phyloP scores from a whole-genome alignment of 2,113 vertebrate genomes.

The Limnothrissa miodon region DNA sequence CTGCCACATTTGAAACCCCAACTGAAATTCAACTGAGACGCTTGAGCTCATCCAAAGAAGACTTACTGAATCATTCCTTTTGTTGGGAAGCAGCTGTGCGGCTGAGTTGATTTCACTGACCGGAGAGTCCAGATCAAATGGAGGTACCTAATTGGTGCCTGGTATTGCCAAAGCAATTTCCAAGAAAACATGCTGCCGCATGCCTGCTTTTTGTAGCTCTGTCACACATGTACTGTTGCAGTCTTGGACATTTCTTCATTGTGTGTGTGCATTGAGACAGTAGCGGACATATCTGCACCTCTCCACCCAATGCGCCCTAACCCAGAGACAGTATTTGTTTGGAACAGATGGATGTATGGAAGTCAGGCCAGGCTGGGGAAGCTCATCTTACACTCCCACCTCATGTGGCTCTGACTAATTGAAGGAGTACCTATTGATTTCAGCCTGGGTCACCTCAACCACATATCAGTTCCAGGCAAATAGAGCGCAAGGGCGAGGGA shows the following conservation, averaged over 20 bases:
- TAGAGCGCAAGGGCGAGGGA: slow-evolving; percentile 18
- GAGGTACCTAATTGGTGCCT: background rate
- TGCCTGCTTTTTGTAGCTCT: too few species aligned
- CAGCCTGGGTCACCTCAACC: slow-evolving; percentile 41
- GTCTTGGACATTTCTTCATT: too few species aligned
- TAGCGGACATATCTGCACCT: background rate
- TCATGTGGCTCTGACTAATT: slow-evolving; percentile 55
- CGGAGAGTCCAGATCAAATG: background rate
- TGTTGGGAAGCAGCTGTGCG: background rate
- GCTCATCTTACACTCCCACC: slow-evolving; percentile 43
- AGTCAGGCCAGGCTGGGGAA: slow-evolving; percentile 1
- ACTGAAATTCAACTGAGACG: too few species aligned
- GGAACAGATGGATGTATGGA: slow-evolving; percentile 19
- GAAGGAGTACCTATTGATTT: slow-evolving; percentile 48
- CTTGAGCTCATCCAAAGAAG: too few species aligned
- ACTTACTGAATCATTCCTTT: background rate
- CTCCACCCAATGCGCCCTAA: slow-evolving; percentile 11
- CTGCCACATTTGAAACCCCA: too few species aligned
- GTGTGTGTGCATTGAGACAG: background rate
- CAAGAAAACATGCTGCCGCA: too few species aligned
- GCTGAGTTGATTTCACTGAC: background rate
- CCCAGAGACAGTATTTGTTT: background rate
- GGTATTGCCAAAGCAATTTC: too few species aligned
- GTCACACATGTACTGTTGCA: too few species aligned
- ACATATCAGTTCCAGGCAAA: slow-evolving; percentile 30